Base-by-base conservation (phyloP, 2,888 invertebrate species). In the Pardosa pseudoannulata region DNA sequence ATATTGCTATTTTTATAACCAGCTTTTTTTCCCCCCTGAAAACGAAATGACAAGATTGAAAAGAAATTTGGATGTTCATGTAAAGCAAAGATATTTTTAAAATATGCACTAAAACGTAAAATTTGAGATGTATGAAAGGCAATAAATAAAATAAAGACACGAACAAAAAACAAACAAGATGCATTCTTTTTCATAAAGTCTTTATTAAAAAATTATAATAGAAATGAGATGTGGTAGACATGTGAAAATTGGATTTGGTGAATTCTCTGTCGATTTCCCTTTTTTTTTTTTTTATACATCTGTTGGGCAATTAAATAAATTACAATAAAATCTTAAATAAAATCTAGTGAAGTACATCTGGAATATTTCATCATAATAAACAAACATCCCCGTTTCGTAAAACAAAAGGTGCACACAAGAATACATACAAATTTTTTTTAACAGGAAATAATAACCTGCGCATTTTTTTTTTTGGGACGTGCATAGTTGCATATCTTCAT, bases 301-400 rank as follows among this genome's bases (percentile, higher is more conserved):
- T 23, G 1, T 56, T 19, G 5, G 5, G 23, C 46, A 28, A 39
- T 70, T 32, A 46, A 72, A 72, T 65, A 36, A 28, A 64, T 62
- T 62, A 71, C 56, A 64, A 50, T 46, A 31, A 82, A 82, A 71
- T 31, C 28, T 67, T 62, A 71, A 68, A 68, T 68, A 70, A 50
- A 74, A 75, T 31, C 31, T 28, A 72, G 74, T 74, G 71, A 39
- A 75, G 71, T 32, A 70, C 62, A 62, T 62, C 56, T 71, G 64
- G 70, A 75, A 64, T 71, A 71, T 32, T 79, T 79, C 75, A 75
- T 68, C 71, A 75, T 56, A 82, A 23, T 46, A 46, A 56, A 23
- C 56, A 75, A 82, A 82, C 82, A 82, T 76, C 82, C 82, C 82
- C n/a, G 16, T 39, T 64, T 19, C 62, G 70, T 23, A 67, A 68